Evolutionary conservation across 2,113 vertebrate species (phyloP).

Genomic region (Picathartes gymnocephalus): DNA sequence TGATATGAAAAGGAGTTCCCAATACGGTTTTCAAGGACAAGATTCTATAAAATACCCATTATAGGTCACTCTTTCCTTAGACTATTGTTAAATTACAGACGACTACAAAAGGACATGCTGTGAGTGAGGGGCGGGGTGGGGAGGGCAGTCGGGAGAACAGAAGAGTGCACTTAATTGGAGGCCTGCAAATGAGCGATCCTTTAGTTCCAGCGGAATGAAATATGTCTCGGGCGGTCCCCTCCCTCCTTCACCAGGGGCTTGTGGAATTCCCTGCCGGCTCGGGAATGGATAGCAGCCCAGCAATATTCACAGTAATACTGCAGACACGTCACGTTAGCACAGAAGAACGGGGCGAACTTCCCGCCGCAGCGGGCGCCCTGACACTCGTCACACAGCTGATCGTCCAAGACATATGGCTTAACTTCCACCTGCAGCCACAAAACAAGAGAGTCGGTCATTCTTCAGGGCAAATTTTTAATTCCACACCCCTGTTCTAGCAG

Average conservation of each 20-base stretch:
- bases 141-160: constrained; percentile 85
- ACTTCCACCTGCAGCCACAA: constrained; percentile 91
- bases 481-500: neutral
- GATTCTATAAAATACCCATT: constrained; percentile 78
- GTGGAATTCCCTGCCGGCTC: constrained; percentile 97
- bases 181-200: constrained; percentile 76
- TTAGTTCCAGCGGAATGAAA: constrained; percentile 99
- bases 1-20: constrained; percentile 73
- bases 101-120: constrained; percentile 80
- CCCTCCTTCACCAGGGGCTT: constrained; percentile 99
- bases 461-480: neutral
- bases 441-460: neutral
- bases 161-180: constrained; percentile 97
- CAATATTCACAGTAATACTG: constrained; percentile 99
- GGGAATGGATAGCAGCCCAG: constrained; percentile 99
- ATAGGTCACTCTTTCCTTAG: constrained; percentile 76
- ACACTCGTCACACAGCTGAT: constrained; percentile 99
- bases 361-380: constrained; percentile 98
- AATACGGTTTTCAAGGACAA: constrained; percentile 75
- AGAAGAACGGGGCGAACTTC: constrained; percentile 99
- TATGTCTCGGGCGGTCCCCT: constrained; percentile 96
- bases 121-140: constrained; percentile 68
- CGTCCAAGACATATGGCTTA: constrained; percentile 99
- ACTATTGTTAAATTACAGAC: constrained; percentile 78
- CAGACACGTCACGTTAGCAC: constrained; percentile 99